A percentile compares a stretch with the other conserved stretches of the same genome.
Conservation (phyloP, 2,888 invertebrate species). For the Drosophila macrospina region DNA sequence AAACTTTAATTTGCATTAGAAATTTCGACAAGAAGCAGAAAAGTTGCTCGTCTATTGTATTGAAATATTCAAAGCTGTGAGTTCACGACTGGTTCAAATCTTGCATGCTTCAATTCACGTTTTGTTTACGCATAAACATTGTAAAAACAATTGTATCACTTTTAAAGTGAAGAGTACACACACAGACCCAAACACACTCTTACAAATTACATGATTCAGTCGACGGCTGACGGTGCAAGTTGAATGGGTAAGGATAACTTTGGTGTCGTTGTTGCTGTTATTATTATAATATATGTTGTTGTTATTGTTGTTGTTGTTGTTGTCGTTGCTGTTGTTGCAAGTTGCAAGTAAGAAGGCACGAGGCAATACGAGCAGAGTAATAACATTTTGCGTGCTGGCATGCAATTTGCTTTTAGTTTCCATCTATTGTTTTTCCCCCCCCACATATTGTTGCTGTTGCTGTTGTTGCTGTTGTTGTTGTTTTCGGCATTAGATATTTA, state of each 20-base stretch:
- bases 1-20: background rate
- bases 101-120: background rate
- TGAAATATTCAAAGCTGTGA: background rate
- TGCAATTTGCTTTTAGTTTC: conserved; percentile 67
- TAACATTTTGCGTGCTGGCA: conserved; percentile 78
- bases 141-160: conserved; percentile 8
- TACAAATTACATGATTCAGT: conserved; percentile 60
- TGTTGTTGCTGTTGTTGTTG: conserved; percentile 14
- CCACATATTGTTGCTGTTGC: background rate
- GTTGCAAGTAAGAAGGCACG: conserved; percentile 34
- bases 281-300: conserved; percentile 22
- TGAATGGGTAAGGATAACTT: conserved; percentile 53
- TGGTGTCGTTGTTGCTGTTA: conserved; percentile 27
- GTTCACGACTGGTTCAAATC: background rate
- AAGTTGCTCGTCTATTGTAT: too few species aligned
- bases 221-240: conserved; percentile 40
- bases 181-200: background rate
- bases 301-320: conserved; percentile 18
- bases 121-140: conserved; percentile 30
- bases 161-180: conserved; percentile 25
- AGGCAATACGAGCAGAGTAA: conserved; percentile 54
- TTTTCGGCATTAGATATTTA: conserved; percentile 71
- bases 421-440: conserved; percentile 23
- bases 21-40: background rate
- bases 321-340: conserved; percentile 5